Conservation (phyloP, 1,140 invertebrate genomes). For the Hylaeus anthracinus region DNA sequence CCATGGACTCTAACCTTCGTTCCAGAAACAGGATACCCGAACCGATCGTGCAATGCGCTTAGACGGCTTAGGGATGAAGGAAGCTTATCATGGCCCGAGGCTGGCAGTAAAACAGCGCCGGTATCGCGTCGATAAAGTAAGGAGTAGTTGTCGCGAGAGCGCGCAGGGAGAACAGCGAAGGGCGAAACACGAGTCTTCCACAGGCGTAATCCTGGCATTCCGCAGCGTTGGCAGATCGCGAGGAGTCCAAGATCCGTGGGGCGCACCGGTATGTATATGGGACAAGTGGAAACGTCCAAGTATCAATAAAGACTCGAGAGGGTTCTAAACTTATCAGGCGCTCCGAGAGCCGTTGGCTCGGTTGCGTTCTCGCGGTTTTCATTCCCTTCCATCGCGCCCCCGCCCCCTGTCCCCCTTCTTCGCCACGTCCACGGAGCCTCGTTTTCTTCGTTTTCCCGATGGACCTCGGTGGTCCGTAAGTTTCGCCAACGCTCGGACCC, state of each 20-base stretch:
- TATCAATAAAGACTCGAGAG: slow-evolving; percentile 56
- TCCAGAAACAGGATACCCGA: background rate
- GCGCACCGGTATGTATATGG: slow-evolving; percentile 47
- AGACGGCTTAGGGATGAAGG: background rate
- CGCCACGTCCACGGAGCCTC: background rate
- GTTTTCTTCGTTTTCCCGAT: slow-evolving; percentile 39
- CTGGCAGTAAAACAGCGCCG: background rate
- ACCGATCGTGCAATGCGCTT: background rate
- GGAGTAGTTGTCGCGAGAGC: background rate
- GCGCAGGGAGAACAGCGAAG: background rate
- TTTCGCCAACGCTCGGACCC: slow-evolving; percentile 57
- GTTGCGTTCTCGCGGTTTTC: slow-evolving; percentile 52
- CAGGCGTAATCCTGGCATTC: slow-evolving; percentile 38
- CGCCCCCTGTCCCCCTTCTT: background rate
- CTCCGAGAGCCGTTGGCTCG: slow-evolving; percentile 35
- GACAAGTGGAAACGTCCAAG: slow-evolving; percentile 55
- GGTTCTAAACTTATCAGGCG: slow-evolving; percentile 63
- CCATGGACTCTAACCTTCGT: too few species aligned
- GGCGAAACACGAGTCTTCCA: background rate
- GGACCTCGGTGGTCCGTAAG: slow-evolving; percentile 9
- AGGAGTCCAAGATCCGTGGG: slow-evolving; percentile 3
- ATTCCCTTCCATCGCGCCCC: slow-evolving; percentile 3
- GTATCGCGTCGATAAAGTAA: background rate
- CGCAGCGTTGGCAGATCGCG: background rate
- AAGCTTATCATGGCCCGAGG: background rate